A percentile compares a stretch with the other conserved stretches of the same genome.
Evolutionary conservation across 2,888 invertebrate species (phyloP).

Genomic region (Helleia helle): DNA sequence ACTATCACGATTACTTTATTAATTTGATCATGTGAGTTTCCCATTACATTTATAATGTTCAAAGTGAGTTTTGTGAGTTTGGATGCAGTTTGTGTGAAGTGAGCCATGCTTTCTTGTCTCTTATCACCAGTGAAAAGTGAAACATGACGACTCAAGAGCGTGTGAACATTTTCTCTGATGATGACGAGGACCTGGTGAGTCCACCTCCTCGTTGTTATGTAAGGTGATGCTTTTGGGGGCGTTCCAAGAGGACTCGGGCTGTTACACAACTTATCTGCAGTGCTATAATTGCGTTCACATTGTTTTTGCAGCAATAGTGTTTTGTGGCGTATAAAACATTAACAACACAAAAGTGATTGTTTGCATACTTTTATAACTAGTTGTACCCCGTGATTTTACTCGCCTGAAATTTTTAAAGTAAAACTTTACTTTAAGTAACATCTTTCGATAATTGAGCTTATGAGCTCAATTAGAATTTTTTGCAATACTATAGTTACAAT

Average conservation of each 20-base stretch:
- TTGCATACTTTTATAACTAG: too few relatives aligned
- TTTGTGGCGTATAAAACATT: not conserved
- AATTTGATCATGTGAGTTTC: conserved; percentile 16
- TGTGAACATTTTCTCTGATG: conserved; percentile 59
- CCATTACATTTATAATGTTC: conserved; percentile 19
- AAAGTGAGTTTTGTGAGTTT: conserved; percentile 25
- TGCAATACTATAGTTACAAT: too few relatives aligned
- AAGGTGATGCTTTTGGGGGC: conserved; percentile 27
- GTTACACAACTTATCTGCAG: conserved; percentile 33
- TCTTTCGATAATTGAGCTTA: too few relatives aligned
- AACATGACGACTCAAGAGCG: conserved; percentile 62
- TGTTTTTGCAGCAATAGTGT: conserved; percentile 1
- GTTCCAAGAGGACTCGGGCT: conserved; percentile 23
- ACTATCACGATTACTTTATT: conserved; percentile 14
- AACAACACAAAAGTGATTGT: too few relatives aligned
- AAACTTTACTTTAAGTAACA: too few relatives aligned
- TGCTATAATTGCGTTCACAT: conserved; percentile 13
- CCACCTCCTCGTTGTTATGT: conserved; percentile 26
- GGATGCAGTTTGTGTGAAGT: conserved; percentile 65
- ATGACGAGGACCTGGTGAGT: conserved; percentile 64
- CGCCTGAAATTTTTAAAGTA: too few relatives aligned
- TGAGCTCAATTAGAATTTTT: too few relatives aligned
- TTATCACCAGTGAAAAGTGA: conserved; percentile 33
- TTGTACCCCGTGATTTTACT: too few relatives aligned
- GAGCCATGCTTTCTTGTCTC: conserved; percentile 48